Base-by-base conservation (phyloP, 2,113 vertebrate genomes). In the Malurus alboscapulatus region DNA sequence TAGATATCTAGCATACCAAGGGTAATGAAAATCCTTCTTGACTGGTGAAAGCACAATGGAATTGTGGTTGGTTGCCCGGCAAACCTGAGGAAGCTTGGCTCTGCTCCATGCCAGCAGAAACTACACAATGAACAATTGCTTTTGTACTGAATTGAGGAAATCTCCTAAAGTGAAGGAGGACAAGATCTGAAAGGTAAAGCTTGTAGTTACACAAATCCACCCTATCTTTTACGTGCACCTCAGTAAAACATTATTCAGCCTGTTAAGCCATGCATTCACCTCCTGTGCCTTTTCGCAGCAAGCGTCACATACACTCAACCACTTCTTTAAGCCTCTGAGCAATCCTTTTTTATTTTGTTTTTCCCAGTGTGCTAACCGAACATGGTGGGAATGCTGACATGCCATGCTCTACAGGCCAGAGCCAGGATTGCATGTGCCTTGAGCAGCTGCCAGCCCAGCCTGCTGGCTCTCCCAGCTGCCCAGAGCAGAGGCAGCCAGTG, bases 161-260 rank as follows among this genome's bases (percentile, higher is more conserved):
- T 82, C 71, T 87, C 86, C 91, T 85, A 48, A 53, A 84, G 42
- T 91, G 65, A 94, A 93, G 85, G 69, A 94, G 78, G 42, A 42
- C 45, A 59, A 65, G 77, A 88, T 83, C 84, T 89, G 69, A 93
- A 74, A 69, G 38, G 72, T 90, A 91, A 91, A 97, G 84, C 89
- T 95, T 96, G 91, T 94, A 97, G 95, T 87, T 96, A 96, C 75
- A 89, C 78, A 88, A 76, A 97, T 87, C 88, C 59, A 87, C 88
- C 75, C 93, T 92, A 13, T 48, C 71, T 94, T 95, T 93, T 90
- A 76, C 24, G n/a, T 50, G 62, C 32, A 78, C 65, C 47, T 83
- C 86, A 82, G 89, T 92, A 91, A 96, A 93, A 82, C 54, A 72
- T 78, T 90, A 83, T 66, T 94, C 90, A 94, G 36, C 44, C 48